Base-by-base conservation (phyloP, 2,797 vertebrate species). In the Sciurus vulgaris region DNA sequence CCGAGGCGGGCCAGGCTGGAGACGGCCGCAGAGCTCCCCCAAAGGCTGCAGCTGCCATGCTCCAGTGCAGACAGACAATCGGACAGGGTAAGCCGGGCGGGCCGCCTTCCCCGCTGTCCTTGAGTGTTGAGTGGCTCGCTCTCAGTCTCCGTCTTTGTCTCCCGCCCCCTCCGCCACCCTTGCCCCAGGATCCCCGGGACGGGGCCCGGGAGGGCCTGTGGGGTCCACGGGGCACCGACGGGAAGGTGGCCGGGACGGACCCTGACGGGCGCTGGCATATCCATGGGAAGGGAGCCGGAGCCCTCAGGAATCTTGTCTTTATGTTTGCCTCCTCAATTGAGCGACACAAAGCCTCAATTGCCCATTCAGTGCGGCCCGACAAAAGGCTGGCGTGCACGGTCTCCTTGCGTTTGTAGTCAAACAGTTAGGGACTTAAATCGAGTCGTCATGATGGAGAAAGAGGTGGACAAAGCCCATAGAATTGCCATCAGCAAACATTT, bases 401-500 rank as follows among this genome's bases (percentile, higher is more conserved):
- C 99, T 99, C 99, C 99, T 99, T 98, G 99, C 99, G 99, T 99
- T 99, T 99, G 99, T 99, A 99, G 99, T 99, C 99, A 99, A 99
- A 99, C 99, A 99, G 99, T 99, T 99, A 99, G 99, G 99, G 99
- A 99, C 99, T 99, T 99, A 99, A 99, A 99, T 99, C 99, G 99
- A 99, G 99, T 99, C 99, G 99, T 99, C 99, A 99, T 99, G 99
- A 99, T 99, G 99, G 99, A 99, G 99, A 99, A 99, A 99, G 99
- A 99, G 99, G 99, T 98, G 99, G 99, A 99, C 99, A 99, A 99
- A 99, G 99, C 99, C 99, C 99, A 99, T 99, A 99, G 99, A 99
- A 99, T 99, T 99, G 99, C 99, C 99, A 99, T 99, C 99, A 99
- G 99, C 99, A 99, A 99, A 99, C 99, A 99, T 99, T 99, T 99